Evolutionary conservation across 2,797 vertebrate species (phyloP).

Genomic region (Otolemur crassicaudatus): DNA sequence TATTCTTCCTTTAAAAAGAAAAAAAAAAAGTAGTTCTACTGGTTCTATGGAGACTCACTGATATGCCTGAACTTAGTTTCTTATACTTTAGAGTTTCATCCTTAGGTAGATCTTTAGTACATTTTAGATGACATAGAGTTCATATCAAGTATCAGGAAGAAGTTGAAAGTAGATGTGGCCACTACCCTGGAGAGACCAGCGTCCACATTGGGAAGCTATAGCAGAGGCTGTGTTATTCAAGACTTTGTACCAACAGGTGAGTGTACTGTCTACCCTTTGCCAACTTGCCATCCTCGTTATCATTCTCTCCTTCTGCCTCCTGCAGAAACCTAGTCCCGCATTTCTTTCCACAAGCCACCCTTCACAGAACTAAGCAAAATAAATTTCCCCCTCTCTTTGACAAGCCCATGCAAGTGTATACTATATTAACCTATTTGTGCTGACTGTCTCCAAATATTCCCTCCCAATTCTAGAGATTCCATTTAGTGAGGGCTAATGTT

Average conservation of each 20-base stretch:
- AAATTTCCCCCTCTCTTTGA: neutral
- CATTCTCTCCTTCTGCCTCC: neutral
- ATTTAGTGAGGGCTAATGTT: neutral
- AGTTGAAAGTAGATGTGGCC: neutral
- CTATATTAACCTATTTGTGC: neutral
- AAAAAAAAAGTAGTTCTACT: neutral
- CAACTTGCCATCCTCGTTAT: neutral
- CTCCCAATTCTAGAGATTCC: neutral
- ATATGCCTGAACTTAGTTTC: neutral
- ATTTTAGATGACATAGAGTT: neutral
- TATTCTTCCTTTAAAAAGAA: slow-evolving; percentile 53
- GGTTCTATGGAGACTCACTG: neutral
- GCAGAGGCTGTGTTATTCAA: neutral
- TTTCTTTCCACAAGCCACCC: neutral
- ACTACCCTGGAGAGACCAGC: neutral
- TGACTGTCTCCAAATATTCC: neutral
- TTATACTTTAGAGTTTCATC: neutral
- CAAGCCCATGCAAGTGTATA: neutral
- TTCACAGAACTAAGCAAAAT: neutral
- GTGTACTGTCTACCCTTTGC: neutral
- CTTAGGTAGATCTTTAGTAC: neutral
- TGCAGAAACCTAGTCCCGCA: neutral
- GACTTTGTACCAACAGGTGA: neutral
- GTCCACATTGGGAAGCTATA: neutral
- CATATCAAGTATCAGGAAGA: neutral